A percentile compares a stretch with the other conserved stretches of the same genome.
Evolutionary conservation across 2,888 invertebrate genomes (phyloP).

Genomic region (Cyrtodaria siliqua): DNA sequence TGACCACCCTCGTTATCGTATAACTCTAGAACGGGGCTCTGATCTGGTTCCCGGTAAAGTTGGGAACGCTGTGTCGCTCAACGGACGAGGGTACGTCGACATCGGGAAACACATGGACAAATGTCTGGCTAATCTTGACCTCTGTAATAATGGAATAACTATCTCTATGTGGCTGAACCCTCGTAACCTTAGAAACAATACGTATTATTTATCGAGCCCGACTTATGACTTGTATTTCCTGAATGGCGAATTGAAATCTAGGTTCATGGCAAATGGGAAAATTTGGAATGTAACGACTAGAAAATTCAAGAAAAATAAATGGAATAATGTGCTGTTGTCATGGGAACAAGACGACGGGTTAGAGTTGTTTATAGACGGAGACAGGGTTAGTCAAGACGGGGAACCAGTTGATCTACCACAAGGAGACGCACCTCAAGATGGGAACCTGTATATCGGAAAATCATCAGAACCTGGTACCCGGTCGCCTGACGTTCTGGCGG

Average conservation of each 20-base stretch:
- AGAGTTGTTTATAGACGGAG: constrained; percentile 77
- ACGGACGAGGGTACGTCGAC: constrained; percentile 77
- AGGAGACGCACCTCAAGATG: constrained; percentile 60
- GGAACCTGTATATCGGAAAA: constrained; percentile 75
- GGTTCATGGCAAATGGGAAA: constrained; percentile 68
- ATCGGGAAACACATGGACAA: constrained; percentile 75
- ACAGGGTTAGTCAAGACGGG: constrained; percentile 26
- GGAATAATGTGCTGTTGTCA: constrained; percentile 82
- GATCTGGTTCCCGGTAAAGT: constrained; percentile 74
- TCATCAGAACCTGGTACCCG: constrained; percentile 51
- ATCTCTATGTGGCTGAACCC: constrained; percentile 78
- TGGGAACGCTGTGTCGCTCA: constrained; percentile 78
- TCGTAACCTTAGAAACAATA: constrained; percentile 68
- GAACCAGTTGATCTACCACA: constrained; percentile 40
- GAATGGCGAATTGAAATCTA: constrained; percentile 76
- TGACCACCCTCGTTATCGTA: constrained; percentile 78
- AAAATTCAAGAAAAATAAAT: constrained; percentile 60
- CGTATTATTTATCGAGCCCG: constrained; percentile 79
- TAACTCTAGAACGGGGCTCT: constrained; percentile 80
- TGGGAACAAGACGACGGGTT: constrained; percentile 83
- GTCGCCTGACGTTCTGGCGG: constrained; percentile 78
- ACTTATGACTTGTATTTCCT: constrained; percentile 81
- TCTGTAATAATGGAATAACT: constrained; percentile 78
- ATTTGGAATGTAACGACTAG: constrained; percentile 78
- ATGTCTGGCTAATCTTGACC: constrained; percentile 80